Conservation (phyloP, 2,888 invertebrate genomes). For the Eurytoma californica region DNA sequence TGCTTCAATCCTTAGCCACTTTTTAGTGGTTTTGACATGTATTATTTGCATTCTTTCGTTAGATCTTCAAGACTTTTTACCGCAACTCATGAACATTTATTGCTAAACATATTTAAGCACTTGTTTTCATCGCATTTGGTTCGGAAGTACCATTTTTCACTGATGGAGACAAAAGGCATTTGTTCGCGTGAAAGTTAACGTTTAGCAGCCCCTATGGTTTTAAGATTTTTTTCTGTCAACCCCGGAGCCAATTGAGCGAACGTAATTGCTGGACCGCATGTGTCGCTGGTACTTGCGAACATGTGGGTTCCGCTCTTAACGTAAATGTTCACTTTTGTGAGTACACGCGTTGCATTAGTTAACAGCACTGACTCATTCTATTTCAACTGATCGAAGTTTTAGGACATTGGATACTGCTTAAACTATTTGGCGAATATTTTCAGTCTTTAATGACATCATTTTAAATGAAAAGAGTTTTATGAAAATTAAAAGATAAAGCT, state of each 20-base stretch:
- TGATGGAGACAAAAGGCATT: neutral
- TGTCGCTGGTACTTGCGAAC: constrained; percentile 60
- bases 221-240: constrained; percentile 60
- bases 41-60: too few species aligned
- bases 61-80: too few species aligned
- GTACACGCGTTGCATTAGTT: constrained; percentile 15
- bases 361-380: constrained; percentile 5
- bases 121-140: too few species aligned
- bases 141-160: too few species aligned
- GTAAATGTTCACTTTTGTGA: constrained; percentile 46
- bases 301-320: constrained; percentile 62
- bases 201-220: constrained; percentile 53
- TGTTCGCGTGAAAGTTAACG: constrained; percentile 32
- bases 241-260: constrained; percentile 62
- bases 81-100: too few species aligned
- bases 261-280: constrained; percentile 61
- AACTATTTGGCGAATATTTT: neutral
- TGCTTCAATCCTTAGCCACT: too few species aligned
- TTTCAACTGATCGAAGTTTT: neutral
- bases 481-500: neutral
- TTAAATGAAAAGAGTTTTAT: neutral
- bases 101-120: too few species aligned
- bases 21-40: too few species aligned
- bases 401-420: neutral
- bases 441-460: neutral